Percentiles rank a stretch among this genome's conserved stretches.
phyloP scores from a whole-genome alignment of 2,797 vertebrate genomes.

The Cygnus olor region DNA sequence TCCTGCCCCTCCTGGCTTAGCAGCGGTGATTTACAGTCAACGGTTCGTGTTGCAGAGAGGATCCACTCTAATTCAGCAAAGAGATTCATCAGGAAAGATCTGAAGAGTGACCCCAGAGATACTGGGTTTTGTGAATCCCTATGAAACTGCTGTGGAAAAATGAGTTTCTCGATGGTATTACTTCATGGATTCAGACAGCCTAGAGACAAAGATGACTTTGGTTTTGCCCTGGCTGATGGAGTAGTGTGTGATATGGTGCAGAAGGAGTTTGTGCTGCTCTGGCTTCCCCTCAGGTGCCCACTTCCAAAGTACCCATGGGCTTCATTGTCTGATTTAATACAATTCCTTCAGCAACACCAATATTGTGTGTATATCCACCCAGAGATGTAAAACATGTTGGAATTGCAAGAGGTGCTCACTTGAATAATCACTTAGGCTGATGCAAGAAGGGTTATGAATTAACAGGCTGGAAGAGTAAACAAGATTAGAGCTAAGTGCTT shows the following conservation, averaged over 20 bases:
- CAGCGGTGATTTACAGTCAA: not conserved
- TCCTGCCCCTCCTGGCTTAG: not conserved
- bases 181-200: not conserved
- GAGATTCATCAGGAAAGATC: not conserved
- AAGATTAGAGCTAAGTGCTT: conserved; percentile 59
- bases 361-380: not conserved
- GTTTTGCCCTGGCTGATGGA: not conserved
- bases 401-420: conserved; percentile 9
- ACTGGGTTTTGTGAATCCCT: not conserved
- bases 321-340: not conserved
- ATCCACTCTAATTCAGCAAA: not conserved
- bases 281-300: not conserved
- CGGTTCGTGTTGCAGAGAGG: not conserved
- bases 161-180: not conserved
- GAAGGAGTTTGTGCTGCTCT: not conserved
- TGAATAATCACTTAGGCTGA: conserved; percentile 61
- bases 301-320: not conserved
- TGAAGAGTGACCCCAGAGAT: not conserved
- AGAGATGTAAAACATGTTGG: not conserved
- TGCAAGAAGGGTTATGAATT: conserved; percentile 42
- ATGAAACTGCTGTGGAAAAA: not conserved
- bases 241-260: not conserved
- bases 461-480: conserved; percentile 51
- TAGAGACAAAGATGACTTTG: not conserved
- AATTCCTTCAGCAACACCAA: not conserved